Base-by-base conservation (phyloP, 1,140 invertebrate species). In the Hormaphis cornu region DNA sequence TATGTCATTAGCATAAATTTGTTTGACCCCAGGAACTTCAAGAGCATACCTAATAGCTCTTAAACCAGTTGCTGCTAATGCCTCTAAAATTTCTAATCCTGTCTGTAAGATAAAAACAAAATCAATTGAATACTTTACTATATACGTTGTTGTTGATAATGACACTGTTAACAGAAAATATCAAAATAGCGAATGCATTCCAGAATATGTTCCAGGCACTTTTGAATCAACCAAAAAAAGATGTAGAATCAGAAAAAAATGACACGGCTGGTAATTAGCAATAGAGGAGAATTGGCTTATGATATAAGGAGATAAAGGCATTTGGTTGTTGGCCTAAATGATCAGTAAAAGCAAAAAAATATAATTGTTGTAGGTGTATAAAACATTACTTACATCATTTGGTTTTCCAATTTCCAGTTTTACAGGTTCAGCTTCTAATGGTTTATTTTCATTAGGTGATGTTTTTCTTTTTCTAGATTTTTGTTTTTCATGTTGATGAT, bases 1-100 rank as follows among this genome's bases (percentile, higher is more conserved):
- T 72, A 96, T 84, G 78, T 99, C 97, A 82, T 99, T 99, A 1
- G 95, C 94, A 53, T 95, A 78, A 22, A 99, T 89, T 76, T 88
- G 81, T 52, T 84, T 85, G 0, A 98, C 79, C 52, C 87, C 87
- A 3, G 85, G 83, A 20, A 98, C 82, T 85, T 99, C 97, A 76
- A 94, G 88, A 0, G 95, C 95, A 82, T 98, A 99, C 24, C 97
- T 83, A 73, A 99, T 91, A 46, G 95, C 97, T 40, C 97, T 81
- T 14, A 99, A 79, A 0, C 97, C 97, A 70, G 92, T 91, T 9
- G 97, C 97, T 42, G 96, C 90, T 46, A 99, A 79, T 4, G 95
- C 97, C 82, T 99, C 97, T 54, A 98, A 80, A 72, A 99, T 86
- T 30, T 79, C 81, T 44, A 92, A 78, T 12, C 87, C 86, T 72